A percentile compares a stretch with the other conserved stretches of the same genome.
Conservation (phyloP, 2,113 vertebrate genomes). For the Hyla sarda region DNA sequence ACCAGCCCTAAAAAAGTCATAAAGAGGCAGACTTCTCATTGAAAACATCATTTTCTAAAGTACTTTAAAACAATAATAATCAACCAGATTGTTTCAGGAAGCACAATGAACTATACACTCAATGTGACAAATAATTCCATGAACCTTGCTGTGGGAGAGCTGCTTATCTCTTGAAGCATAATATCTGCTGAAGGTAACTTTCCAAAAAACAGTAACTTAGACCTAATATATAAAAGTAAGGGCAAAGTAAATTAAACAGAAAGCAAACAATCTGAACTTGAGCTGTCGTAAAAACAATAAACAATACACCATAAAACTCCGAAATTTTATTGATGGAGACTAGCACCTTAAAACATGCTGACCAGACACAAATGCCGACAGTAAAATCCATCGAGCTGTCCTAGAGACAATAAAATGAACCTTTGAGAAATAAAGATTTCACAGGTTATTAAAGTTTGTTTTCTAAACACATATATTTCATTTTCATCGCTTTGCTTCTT, state of each 20-base stretch:
- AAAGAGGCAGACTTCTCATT: not conserved
- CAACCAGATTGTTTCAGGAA: slow-evolving; percentile 1
- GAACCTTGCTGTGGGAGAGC: not conserved
- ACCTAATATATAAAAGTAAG: not conserved
- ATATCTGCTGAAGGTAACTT: not conserved
- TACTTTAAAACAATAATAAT: not conserved
- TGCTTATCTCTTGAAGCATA: not conserved
- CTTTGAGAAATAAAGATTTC: slow-evolving; percentile 4
- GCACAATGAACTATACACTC: not conserved
- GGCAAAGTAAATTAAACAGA: not conserved
- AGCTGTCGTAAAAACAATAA: slow-evolving; percentile 6
- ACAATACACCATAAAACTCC: not conserved
- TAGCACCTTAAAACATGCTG: slow-evolving; percentile 20
- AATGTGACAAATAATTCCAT: not conserved
- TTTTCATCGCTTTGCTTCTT: slow-evolving; percentile 29
- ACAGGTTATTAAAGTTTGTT: slow-evolving; percentile 38
- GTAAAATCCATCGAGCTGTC: slow-evolving; percentile 13
- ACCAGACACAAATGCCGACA: slow-evolving; percentile 17
- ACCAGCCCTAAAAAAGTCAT: not conserved
- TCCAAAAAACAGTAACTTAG: not conserved
- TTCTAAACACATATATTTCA: slow-evolving; percentile 22
- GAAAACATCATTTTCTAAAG: not conserved
- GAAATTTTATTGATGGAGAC: slow-evolving; percentile 22
- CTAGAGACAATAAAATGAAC: slow-evolving; percentile 2
- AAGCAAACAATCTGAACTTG: not conserved